A percentile compares a stretch with the other conserved stretches of the same genome.
Evolutionary conservation across 1,140 invertebrate species (phyloP).

Genomic region (Drosophila pseudoobscura): DNA sequence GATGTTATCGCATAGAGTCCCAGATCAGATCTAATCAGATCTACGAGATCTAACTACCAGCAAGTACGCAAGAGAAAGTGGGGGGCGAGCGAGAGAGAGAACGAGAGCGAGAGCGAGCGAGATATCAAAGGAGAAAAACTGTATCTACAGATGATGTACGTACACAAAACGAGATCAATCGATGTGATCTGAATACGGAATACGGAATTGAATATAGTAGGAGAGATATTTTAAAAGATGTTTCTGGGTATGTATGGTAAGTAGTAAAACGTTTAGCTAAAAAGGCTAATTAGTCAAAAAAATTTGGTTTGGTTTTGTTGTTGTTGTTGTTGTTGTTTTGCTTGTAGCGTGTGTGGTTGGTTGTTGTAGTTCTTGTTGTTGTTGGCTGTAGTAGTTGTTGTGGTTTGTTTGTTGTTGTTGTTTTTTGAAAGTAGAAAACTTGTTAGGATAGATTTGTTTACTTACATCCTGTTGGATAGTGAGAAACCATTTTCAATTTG

Average conservation of each 20-base stretch:
- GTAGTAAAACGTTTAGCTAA: constrained; percentile 36
- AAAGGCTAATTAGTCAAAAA: constrained; percentile 32
- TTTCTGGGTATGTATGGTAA: constrained; percentile 28
- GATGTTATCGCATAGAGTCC: constrained; percentile 1
- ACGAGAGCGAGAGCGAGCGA: background rate
- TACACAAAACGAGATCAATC: constrained; percentile 45
- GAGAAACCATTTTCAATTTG: constrained; percentile 67
- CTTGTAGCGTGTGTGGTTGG: constrained; percentile 2
- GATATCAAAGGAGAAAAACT: constrained; percentile 22
- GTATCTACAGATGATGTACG: constrained; percentile 46
- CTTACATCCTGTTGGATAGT: constrained; percentile 73
- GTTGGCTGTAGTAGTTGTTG: constrained; percentile 11
- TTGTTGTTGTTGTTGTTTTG: background rate
- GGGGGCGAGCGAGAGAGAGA: background rate
- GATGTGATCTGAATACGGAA: constrained; percentile 43
- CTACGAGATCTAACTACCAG: constrained; percentile 24
- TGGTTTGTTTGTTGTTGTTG: constrained; percentile 31
- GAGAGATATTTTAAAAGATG: constrained; percentile 1
- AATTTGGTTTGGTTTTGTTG: constrained; percentile 21
- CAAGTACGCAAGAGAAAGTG: constrained; percentile 20
- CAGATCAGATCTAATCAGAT: constrained; percentile 7
- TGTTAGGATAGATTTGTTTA: constrained; percentile 59
- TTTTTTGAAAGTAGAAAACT: constrained; percentile 36
- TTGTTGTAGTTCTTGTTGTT: constrained; percentile 20
- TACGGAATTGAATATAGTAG: constrained; percentile 26